Evolutionary conservation across 2,797 vertebrate species (phyloP).

Genomic region (Okamejei kenojei): DNA sequence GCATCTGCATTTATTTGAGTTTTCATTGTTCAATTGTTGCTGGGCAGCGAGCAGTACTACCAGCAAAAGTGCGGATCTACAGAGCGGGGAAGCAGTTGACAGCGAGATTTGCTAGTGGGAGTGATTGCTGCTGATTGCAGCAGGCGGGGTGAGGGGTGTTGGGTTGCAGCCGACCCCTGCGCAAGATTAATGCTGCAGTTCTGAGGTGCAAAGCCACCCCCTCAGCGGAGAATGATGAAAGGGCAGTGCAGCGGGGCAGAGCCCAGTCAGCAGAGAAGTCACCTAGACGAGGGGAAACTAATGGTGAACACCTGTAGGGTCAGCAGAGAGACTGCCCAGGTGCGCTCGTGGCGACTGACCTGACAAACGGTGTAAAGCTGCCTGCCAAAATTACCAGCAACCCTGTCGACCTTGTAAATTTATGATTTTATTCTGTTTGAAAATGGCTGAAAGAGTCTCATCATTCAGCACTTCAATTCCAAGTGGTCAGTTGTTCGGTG

Average conservation of each 20-base stretch:
- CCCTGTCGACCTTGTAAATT: conserved; percentile 41
- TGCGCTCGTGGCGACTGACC: conserved; percentile 40
- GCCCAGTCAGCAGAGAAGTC: background rate
- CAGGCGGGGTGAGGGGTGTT: too few relatives aligned
- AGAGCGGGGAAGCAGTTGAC: background rate
- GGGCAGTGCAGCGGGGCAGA: background rate
- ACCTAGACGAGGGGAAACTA: conserved; percentile 24
- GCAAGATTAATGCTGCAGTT: conserved; percentile 16
- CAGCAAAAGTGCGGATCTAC: too few relatives aligned
- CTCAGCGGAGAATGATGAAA: conserved; percentile 22
- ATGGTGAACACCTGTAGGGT: conserved; percentile 40
- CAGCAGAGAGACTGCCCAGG: conserved; percentile 36
- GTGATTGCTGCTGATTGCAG: background rate
- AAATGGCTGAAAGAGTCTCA: background rate
- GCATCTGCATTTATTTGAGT: too few relatives aligned
- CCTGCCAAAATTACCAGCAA: conserved; percentile 41
- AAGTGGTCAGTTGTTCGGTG: conserved; percentile 32
- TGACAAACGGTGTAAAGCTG: conserved; percentile 39
- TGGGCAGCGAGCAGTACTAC: background rate
- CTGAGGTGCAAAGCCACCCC: background rate
- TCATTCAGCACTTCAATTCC: conserved; percentile 37
- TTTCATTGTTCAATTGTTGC: background rate
- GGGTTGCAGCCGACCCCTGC: background rate
- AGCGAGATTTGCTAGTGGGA: background rate
- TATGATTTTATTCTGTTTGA: conserved; percentile 35